Conservation (phyloP, 2,113 vertebrate genomes). For the Hypomesus transpacificus region DNA sequence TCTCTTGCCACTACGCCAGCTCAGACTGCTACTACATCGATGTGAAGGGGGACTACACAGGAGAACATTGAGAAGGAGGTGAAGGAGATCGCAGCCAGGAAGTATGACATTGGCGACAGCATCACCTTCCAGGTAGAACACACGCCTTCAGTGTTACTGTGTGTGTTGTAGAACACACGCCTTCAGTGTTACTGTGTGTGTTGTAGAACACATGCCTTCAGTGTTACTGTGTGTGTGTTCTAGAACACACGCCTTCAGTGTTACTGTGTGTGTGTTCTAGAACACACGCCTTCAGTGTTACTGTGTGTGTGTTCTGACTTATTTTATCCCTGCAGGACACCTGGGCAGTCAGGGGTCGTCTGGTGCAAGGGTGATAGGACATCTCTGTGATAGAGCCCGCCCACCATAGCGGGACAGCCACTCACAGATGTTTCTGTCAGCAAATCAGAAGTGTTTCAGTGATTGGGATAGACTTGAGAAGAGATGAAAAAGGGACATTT, state of each 20-base stretch:
- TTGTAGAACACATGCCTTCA: conserved; percentile 41
- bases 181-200: background rate
- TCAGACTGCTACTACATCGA: conserved; percentile 82
- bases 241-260: background rate
- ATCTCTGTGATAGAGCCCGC: conserved; percentile 52
- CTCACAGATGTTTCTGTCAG: background rate
- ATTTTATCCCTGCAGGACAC: conserved; percentile 66
- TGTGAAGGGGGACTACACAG: conserved; percentile 82
- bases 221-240: background rate
- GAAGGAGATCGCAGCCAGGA: conserved; percentile 22
- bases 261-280: conserved; percentile 41
- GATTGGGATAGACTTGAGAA: too few species aligned
- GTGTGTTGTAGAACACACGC: conserved; percentile 43
- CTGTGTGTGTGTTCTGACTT: background rate
- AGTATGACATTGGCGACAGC: accelerated
- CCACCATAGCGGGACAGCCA: background rate
- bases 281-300: background rate
- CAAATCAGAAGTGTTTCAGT: background rate
- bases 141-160: background rate
- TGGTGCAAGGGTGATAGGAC: conserved; percentile 81
- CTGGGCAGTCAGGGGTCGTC: conserved; percentile 69
- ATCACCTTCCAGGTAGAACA: conserved; percentile 68
- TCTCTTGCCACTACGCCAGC: conserved; percentile 83
- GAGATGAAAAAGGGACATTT: background rate
- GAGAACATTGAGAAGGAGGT: conserved; percentile 80